Conservation (phyloP, 2,888 invertebrate genomes). For the Lepidonotus clava region DNA sequence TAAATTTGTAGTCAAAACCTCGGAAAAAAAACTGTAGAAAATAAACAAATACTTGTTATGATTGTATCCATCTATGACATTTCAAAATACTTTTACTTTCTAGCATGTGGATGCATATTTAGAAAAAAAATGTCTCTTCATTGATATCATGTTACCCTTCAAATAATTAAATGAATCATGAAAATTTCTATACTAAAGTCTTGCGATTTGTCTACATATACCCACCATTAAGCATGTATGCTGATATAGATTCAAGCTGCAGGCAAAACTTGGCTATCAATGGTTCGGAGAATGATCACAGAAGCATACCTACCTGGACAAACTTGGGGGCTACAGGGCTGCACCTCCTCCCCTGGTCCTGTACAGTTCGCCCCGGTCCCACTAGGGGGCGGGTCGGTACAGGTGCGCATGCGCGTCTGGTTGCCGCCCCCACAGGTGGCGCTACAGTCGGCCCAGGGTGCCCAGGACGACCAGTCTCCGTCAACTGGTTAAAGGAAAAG, state of each 20-base stretch:
- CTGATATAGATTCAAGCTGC: neutral
- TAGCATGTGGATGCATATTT: no score
- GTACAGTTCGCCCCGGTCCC: slow-evolving; percentile 19
- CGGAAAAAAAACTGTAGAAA: no score
- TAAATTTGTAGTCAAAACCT: no score
- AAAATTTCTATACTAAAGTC: no score
- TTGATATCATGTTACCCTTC: no score
- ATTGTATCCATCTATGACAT: no score
- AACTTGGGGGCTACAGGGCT: neutral
- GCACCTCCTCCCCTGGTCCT: neutral
- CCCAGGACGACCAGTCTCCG: slow-evolving; percentile 43
- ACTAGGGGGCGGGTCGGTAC: slow-evolving; percentile 24
- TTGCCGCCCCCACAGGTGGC: slow-evolving; percentile 38
- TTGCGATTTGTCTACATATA: neutral
- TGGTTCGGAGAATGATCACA: neutral
- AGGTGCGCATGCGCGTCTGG: slow-evolving; percentile 41
- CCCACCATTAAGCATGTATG: neutral
- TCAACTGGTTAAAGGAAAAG: slow-evolving; percentile 1
- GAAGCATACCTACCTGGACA: slow-evolving; percentile 17
- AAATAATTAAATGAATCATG: no score
- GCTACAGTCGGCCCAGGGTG: slow-evolving; percentile 26
- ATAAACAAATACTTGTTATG: no score
- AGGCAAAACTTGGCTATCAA: neutral
- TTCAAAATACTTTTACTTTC: no score
- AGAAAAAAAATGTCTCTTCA: no score